phyloP scores from a whole-genome alignment of 53 echinoderm and acorn worm species.

The Crossaster papposus region DNA sequence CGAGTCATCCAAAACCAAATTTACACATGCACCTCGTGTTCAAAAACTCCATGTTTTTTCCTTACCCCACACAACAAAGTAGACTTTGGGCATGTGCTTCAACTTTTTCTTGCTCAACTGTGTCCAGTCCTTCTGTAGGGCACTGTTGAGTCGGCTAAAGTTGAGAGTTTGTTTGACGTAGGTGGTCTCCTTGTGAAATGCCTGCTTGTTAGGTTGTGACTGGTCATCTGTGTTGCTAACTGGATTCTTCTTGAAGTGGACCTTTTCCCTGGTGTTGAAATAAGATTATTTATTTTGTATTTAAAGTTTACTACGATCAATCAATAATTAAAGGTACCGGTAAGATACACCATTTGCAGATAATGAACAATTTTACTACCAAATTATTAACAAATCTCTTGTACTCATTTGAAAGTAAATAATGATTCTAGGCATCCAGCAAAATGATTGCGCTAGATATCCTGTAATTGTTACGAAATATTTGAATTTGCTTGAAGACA shows the following conservation, averaged over 20 bases:
- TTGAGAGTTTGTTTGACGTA: slow-evolving; percentile 74
- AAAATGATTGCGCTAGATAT: no score
- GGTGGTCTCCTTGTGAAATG: slow-evolving; percentile 74
- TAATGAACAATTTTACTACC: no score
- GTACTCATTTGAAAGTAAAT: no score
- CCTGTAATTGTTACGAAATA: no score
- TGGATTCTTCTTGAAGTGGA: slow-evolving; percentile 45
- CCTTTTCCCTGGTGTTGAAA: slow-evolving; percentile 43
- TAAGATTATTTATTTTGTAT: neutral
- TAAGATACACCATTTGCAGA: neutral
- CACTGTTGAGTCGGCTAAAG: slow-evolving; percentile 85
- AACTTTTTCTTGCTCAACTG: slow-evolving; percentile 70
- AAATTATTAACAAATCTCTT: no score
- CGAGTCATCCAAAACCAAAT: neutral
- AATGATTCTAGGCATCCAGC: no score
- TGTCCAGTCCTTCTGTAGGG: slow-evolving; percentile 87
- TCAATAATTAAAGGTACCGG: no score
- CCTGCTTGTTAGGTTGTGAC: slow-evolving; percentile 41
- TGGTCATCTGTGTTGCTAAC: slow-evolving; percentile 2
- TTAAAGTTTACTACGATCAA: no score
- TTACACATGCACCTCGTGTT: neutral
- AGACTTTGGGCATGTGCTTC: slow-evolving; percentile 82
- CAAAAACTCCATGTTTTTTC: neutral
- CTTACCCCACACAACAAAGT: slow-evolving; percentile 88
- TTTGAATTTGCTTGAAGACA: no score